Base-by-base conservation (phyloP, 2,888 invertebrate species). In the Tiphia femorata region DNA sequence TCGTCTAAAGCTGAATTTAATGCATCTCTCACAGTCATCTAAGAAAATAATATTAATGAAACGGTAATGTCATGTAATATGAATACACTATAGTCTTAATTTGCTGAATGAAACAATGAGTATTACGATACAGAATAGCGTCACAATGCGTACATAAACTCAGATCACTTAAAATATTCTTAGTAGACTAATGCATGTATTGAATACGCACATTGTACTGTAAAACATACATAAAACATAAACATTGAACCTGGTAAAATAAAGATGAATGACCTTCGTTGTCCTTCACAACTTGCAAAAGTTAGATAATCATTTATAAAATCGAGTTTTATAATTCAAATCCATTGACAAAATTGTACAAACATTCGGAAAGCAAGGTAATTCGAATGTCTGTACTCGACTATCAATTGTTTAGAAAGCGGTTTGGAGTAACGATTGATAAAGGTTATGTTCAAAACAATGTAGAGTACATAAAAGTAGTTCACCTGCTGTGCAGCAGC, bases 21-120 rank as follows among this genome's bases (percentile, higher is more conserved):
- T 53, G 98, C 98, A 90, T 99, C 99, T 80, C 99, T 88, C 2
- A 98, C 96, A 3, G 95, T 97, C 89, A 98, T 88, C 86, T 94
- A 88, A 78, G 89, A 3, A 4, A 29, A 30, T 2, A 17, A 3
- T 8, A 14, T 25, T 25, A 12, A 12, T 5, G 10, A 3, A 37
- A 37, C 2, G 19, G 10, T 10, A n/a, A n/a, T n/a, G n/a, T n/a
- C n/a, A n/a, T n/a, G n/a, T n/a, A n/a, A n/a, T n/a, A n/a, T n/a
- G n/a, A n/a, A n/a, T n/a, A n/a, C n/a, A n/a, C n/a, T n/a, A n/a
- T n/a, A n/a, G n/a, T n/a, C n/a, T n/a, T n/a, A 25, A 25, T 6
- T 8, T 25, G 25, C 5, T 8, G 8, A 25, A 25, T 25, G 25
- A 6, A 25, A 6, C 5, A 25, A 6, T 25, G 8, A 25, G 8